Base-by-base conservation (phyloP, 2,888 invertebrate genomes). In the Toxonevra muliebris region DNA sequence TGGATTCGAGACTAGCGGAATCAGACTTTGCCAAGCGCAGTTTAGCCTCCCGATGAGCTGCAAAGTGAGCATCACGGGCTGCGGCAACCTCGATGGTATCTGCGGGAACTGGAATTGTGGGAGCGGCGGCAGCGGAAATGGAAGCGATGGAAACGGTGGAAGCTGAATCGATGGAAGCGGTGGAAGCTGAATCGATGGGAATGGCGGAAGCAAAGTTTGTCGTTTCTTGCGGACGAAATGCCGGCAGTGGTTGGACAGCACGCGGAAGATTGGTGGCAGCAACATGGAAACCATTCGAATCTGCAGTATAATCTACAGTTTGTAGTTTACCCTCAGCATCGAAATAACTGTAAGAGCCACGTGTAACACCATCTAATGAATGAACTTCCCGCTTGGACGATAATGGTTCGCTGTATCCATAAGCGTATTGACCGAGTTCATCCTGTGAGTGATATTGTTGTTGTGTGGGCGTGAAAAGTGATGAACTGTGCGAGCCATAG, bases 371-470 rank as follows among this genome's bases (percentile, higher is more conserved):
- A 75, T 90, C 89, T 61, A 86, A 77, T 30, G 88, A 86, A 77
- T 86, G 87, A 55, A 87, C 81, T 82, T 91, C 90, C 71, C 87
- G 85, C 79, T 90, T 90, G 69, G 88, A 86, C 7, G 89, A 89
- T 43, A 87, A 86, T 2, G 88, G 89, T 69, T 88, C 88, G 52
- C 87, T 80, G 81, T 90, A 90, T 41, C 90, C 89, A 76, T 89
- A 90, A 30, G 87, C 85, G 80, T 89, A 90, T 78, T 89, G 89
- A 0, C 90, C 90, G 57, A 88, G 81, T 59, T 86, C 87, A 79
- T 90, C 89, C 81, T 90, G 90, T 20, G 88, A 84, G 78, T 89
- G 89, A 79, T 88, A 89, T 77, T 87, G 87, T 57, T 84, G 84
- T 72, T 87, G 82, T 17, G 86, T 81, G 67, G 86, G 86, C 50